phyloP scores from a whole-genome alignment of 2,888 invertebrate genomes.

The Meganola albula region DNA sequence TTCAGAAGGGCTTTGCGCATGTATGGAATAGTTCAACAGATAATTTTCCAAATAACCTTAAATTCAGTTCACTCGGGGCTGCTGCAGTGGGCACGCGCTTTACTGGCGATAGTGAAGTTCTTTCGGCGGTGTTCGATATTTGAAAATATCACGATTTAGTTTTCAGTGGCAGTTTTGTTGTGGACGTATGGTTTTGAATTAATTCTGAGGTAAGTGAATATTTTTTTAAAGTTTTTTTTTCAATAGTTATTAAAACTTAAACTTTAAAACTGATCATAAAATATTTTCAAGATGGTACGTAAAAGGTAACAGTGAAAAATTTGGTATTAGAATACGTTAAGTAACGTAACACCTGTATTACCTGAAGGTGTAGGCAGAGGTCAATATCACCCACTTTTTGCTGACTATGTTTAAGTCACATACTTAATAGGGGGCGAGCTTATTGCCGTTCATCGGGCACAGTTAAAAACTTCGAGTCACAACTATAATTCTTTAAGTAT shows the following conservation, averaged over 20 bases:
- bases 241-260: not conserved
- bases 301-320: too few relatives aligned
- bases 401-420: too few relatives aligned
- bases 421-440: too few relatives aligned
- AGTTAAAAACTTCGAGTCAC: too few relatives aligned
- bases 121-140: slow-evolving; percentile 37
- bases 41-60: slow-evolving; percentile 40
- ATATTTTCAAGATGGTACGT: too few relatives aligned
- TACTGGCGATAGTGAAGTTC: slow-evolving; percentile 36
- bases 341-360: too few relatives aligned
- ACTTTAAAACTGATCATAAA: too few relatives aligned
- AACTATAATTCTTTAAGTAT: too few relatives aligned
- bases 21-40: slow-evolving; percentile 50
- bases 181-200: slow-evolving; percentile 30
- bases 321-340: too few relatives aligned
- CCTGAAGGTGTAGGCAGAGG: too few relatives aligned
- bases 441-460: too few relatives aligned
- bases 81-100: slow-evolving; percentile 35
- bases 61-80: slow-evolving; percentile 46
- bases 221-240: slow-evolving; percentile 1
- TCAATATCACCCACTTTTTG: too few relatives aligned
- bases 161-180: slow-evolving; percentile 39
- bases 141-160: slow-evolving; percentile 35
- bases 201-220: slow-evolving; percentile 35
- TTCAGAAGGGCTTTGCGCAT: slow-evolving; percentile 43